Evolutionary conservation across 1,140 invertebrate genomes (phyloP).

Genomic region (Meloidogyne exigua): DNA sequence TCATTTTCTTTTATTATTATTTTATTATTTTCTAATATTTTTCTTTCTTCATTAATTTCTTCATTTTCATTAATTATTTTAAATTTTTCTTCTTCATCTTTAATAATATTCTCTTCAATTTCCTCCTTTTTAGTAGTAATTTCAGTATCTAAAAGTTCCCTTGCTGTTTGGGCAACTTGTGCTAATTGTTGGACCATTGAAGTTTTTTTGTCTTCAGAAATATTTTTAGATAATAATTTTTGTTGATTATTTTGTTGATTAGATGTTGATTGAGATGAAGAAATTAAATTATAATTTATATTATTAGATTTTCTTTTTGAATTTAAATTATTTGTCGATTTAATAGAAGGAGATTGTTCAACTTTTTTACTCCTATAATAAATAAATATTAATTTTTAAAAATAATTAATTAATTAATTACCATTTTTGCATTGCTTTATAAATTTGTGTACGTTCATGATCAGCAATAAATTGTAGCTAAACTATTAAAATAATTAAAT

Average conservation of each 20-base stretch:
- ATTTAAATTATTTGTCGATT: not conserved
- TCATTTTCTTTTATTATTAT: not conserved
- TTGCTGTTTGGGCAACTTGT: conserved; percentile 25
- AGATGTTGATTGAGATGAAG: not conserved
- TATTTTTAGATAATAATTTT: not conserved
- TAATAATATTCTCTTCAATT: not conserved
- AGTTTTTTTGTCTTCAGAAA: not conserved
- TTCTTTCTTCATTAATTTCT: not conserved
- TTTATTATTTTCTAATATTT: not conserved
- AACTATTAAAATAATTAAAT: not conserved
- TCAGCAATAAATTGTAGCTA: conserved; percentile 28
- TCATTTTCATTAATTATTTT: not conserved
- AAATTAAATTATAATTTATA: not conserved
- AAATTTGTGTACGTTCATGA: conserved; percentile 25
- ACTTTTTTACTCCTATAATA: conserved; percentile 12
- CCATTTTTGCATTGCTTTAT: conserved; percentile 15
- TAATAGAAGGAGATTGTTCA: not conserved
- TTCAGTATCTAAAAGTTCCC: conserved; percentile 12
- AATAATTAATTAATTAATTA: not conserved
- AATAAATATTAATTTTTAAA: no score
- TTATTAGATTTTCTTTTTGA: conserved; percentile 1
- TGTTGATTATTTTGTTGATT: conserved; percentile 3
- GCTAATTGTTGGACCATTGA: conserved; percentile 25
- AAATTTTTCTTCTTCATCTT: not conserved
- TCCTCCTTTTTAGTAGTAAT: not conserved